Evolutionary conservation across 2,797 vertebrate species (phyloP), one percentile per base, ranked within the genome.

Genomic region (Rhodeus uyekii): DNA sequence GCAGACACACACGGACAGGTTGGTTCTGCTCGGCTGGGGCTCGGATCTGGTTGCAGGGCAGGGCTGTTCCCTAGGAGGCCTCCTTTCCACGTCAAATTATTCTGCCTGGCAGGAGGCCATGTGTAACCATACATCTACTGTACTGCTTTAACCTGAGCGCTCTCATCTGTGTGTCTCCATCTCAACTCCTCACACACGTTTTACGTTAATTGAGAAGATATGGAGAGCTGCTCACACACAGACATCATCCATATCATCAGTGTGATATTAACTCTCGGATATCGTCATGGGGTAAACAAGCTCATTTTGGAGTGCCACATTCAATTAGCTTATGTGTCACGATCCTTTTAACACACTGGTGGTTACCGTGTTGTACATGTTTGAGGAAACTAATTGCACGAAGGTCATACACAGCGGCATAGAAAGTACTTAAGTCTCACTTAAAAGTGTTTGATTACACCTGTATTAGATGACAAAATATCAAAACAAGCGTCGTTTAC

Each of bases 271-370:
- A 39, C 67, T 53, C 42, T 44, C 48, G 27, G n/a, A 64, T 60
- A 42, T 36, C 71, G 61, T 74, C 42, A 55, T 55, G 44, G 80
- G 75, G 72, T 44, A 72, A 75, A 64, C 76, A 69, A 76, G 55
- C 38, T 86, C 16, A 10, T 84, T 75, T 60, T 76, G 38, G 27
- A 44, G 55, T 44, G 80, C 84, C 83, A 84, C 61, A 80, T 86
- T 87, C 14, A 73, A 85, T 87, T 79, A 84, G 79, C 69, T 53
- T 53, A 38, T 72, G 75, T 76, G 50, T 82, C 78, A 83, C 44
- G 76, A 39, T 65, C 71, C 74, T 82, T 48, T 82, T 77, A 61
- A 75, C 73, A 44, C 42, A 42, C 7, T 32, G 29, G 53, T 6
- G 53, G 72, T 73, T 74, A 58, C 64, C 22, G 13, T 14, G 46